A percentile compares a stretch with the other conserved stretches of the same genome.
Evolutionary conservation across 2,888 invertebrate species (phyloP).

Genomic region (Cancer borealis): DNA sequence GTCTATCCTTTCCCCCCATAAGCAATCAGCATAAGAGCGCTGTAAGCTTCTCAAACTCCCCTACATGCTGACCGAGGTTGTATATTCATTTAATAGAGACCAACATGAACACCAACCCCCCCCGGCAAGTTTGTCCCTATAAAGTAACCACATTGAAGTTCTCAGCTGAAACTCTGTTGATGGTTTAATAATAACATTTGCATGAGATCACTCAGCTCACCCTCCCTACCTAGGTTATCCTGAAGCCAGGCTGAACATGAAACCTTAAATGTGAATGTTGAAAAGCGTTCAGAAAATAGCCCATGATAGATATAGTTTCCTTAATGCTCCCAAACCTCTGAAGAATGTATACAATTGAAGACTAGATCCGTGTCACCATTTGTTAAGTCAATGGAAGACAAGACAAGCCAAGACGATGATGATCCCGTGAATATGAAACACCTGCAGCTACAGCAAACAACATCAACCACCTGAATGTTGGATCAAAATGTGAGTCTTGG

Average conservation of each 20-base stretch:
- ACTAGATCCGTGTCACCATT: slow-evolving; percentile 59
- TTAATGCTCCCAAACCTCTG: slow-evolving; percentile 31
- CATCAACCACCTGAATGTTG: slow-evolving; percentile 54
- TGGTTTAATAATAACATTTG: background rate
- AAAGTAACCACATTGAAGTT: background rate
- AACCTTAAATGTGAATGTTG: slow-evolving; percentile 33
- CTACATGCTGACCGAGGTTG: background rate
- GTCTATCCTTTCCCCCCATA: background rate
- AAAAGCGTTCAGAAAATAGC: slow-evolving; percentile 52
- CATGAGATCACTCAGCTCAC: background rate
- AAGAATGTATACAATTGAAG: slow-evolving; percentile 55
- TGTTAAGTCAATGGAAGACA: slow-evolving; percentile 57
- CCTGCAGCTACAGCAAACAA: slow-evolving; percentile 16
- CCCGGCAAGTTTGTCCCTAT: background rate
- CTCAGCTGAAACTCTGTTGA: slow-evolving; percentile 34
- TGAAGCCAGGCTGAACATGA: background rate
- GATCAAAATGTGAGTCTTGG: slow-evolving; percentile 55
- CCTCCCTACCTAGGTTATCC: background rate
- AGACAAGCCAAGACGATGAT: slow-evolving; percentile 51
- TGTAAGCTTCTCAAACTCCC: slow-evolving; percentile 4
- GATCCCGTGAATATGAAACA: slow-evolving; percentile 22
- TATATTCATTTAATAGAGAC: slow-evolving; percentile 10
- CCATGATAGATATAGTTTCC: slow-evolving; percentile 28
- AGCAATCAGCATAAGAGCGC: background rate
- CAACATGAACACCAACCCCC: background rate